Percentiles rank a stretch among this genome's conserved stretches.
phyloP scores from a whole-genome alignment of 2,797 vertebrate genomes.

The Anabas testudineus region DNA sequence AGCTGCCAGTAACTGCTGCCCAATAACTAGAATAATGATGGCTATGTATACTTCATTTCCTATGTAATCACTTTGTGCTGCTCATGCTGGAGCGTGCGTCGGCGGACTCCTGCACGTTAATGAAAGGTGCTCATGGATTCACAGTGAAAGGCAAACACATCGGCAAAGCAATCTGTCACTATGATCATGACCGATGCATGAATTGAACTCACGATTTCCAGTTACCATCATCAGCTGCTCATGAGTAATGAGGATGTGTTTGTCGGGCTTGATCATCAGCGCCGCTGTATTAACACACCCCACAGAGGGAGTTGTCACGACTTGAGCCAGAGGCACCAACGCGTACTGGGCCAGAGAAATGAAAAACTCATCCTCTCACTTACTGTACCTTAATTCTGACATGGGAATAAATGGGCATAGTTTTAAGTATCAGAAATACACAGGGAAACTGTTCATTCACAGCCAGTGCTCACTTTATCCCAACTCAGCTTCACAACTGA shows the following conservation, averaged over 20 bases:
- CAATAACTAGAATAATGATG: constrained; percentile 40
- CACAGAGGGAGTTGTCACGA: constrained; percentile 51
- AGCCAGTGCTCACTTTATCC: background rate
- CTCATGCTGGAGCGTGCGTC: constrained; percentile 28
- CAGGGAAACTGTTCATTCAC: background rate
- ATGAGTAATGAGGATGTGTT: constrained; percentile 56
- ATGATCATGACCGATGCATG: constrained; percentile 26
- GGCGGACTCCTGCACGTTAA: constrained; percentile 33
- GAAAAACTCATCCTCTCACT: constrained; percentile 12
- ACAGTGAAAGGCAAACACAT: constrained; percentile 28
- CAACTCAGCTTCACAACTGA: background rate
- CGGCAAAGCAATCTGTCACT: constrained; percentile 33
- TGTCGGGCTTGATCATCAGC: constrained; percentile 23
- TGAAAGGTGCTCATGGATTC: constrained; percentile 52
- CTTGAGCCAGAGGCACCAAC: constrained; percentile 30
- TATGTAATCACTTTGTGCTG: constrained; percentile 35
- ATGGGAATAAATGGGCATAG: background rate
- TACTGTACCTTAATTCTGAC: background rate
- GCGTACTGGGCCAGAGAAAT: constrained; percentile 10
- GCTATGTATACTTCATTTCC: constrained; percentile 56
- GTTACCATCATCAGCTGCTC: constrained; percentile 32
- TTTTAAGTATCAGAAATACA: background rate
- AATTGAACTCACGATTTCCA: constrained; percentile 40
- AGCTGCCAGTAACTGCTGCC: constrained; percentile 20
- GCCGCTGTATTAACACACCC: constrained; percentile 38